Conservation (phyloP, 1,140 invertebrate genomes). For the Armadillidium nasatum region DNA sequence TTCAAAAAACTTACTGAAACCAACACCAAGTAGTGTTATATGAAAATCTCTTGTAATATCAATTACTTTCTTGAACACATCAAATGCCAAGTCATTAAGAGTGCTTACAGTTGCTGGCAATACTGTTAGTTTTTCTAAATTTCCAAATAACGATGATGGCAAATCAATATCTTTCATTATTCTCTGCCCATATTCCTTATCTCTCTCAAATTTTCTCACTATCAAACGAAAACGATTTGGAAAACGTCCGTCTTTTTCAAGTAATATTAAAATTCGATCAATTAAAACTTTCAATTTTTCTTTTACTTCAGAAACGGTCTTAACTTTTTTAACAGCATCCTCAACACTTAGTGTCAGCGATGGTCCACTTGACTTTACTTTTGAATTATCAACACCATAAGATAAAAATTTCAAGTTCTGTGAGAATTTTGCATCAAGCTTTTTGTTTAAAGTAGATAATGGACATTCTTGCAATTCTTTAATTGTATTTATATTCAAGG, state of each 20-base stretch:
- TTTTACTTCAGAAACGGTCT: conserved; percentile 64
- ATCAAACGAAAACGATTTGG: conserved; percentile 67
- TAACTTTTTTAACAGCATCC: conserved; percentile 66
- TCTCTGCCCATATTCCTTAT: conserved; percentile 58
- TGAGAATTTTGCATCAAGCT: conserved; percentile 63
- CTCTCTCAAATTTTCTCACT: conserved; percentile 62
- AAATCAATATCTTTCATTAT: conserved; percentile 68
- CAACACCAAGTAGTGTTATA: conserved; percentile 68
- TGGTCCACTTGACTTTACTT: conserved; percentile 64
- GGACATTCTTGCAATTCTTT: conserved; percentile 61
- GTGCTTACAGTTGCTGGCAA: conserved; percentile 53
- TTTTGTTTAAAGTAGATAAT: conserved; percentile 56
- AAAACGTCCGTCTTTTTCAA: conserved; percentile 68
- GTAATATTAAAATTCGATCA: conserved; percentile 62
- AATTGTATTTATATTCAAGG: conserved; percentile 61
- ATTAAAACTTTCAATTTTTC: conserved; percentile 62
- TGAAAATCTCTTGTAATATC: conserved; percentile 67
- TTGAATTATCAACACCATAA: conserved; percentile 63
- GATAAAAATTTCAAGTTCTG: conserved; percentile 62
- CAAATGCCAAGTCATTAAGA: conserved; percentile 65
- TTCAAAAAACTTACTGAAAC: conserved; percentile 72
- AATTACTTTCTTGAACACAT: conserved; percentile 66
- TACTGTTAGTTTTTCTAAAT: conserved; percentile 50
- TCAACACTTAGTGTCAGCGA: conserved; percentile 68
- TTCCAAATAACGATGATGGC: conserved; percentile 48